Base-by-base conservation (phyloP, 2,888 invertebrate genomes). In the Flabesymbios commensalis region DNA sequence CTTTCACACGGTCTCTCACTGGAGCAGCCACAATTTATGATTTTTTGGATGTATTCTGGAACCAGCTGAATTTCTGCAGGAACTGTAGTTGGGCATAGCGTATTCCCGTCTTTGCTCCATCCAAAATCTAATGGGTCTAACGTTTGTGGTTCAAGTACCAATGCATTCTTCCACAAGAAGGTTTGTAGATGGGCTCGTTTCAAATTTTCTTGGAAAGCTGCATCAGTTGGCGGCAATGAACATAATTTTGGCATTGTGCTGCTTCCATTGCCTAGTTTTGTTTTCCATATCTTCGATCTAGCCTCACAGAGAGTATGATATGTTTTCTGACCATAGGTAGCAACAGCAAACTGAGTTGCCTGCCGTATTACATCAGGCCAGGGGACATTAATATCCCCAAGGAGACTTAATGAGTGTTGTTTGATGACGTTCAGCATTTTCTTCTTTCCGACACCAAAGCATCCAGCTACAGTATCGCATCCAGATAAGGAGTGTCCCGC, bases 391-490 rank as follows among this genome's bases (percentile, higher is more conserved):
- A n/a, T n/a, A n/a, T n/a, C n/a, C n/a, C n/a, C n/a, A n/a, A n/a
- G n/a, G n/a, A n/a, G n/a, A n/a, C n/a, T n/a, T n/a, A n/a, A n/a
- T n/a, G n/a, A n/a, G n/a, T n/a, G n/a, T n/a, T n/a, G n/a, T n/a
- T n/a, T n/a, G n/a, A n/a, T n/a, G n/a, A n/a, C n/a, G n/a, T n/a
- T n/a, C n/a, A n/a, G n/a, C n/a, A n/a, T n/a, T n/a, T n/a, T n/a
- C n/a, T 10, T 19, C 19, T 45, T 45, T 7, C 49, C 49, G 14
- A 28, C 29, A 17, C 49, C 49, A 29, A 49, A 49, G 26, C 7
- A 19, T 10, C 29, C 10, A 28, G 49, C n/a, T 29, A 49, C 49
- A 10, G 49, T 49, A 19, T 49, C 49, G 19, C 49, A 49, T 49
- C 49, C 49, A 26, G 28, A 19, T 10, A 49, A 10, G 24, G 49